phyloP scores from a whole-genome alignment of 2,888 invertebrate species.

The Rhodophaea formosa region DNA sequence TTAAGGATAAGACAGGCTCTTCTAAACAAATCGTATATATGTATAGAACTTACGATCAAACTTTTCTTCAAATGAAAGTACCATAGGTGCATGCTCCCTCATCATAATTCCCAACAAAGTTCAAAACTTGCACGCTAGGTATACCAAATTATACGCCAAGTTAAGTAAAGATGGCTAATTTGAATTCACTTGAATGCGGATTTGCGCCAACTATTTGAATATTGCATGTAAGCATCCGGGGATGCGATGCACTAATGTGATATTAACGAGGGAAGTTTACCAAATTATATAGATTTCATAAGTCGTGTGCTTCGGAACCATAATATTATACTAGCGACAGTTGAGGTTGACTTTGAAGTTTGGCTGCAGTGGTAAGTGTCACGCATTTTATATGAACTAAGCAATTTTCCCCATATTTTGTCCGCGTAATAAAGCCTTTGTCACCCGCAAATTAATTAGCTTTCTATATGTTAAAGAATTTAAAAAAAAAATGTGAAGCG shows the following conservation, averaged over 20 bases:
- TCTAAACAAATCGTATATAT: no score
- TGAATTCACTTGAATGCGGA: constrained; percentile 56
- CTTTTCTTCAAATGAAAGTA: not conserved
- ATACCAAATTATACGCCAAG: constrained; percentile 6
- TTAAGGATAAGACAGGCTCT: no score
- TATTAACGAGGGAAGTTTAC: constrained; percentile 8
- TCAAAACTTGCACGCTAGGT: constrained; percentile 2
- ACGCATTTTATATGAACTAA: no score
- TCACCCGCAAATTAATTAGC: no score
- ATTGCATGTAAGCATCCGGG: constrained; percentile 34
- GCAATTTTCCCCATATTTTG: no score
- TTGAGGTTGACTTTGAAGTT: no score
- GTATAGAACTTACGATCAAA: no score
- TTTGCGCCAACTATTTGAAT: constrained; percentile 44
- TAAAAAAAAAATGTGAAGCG: no score
- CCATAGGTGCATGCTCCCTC: not conserved
- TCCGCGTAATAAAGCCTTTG: no score
- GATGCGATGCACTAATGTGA: constrained; percentile 20
- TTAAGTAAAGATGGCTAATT: constrained; percentile 41
- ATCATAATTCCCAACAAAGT: constrained; percentile 5
- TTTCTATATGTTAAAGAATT: no score
- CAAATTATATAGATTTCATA: not conserved
- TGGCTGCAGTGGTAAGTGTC: no score
- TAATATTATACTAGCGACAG: no score
- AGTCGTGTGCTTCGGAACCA: not conserved